These are phyloP conservation scores for Etia nguti DNA, from an alignment of 2,113 vertebrate genomes.

Conservation along the genomic window DNA sequence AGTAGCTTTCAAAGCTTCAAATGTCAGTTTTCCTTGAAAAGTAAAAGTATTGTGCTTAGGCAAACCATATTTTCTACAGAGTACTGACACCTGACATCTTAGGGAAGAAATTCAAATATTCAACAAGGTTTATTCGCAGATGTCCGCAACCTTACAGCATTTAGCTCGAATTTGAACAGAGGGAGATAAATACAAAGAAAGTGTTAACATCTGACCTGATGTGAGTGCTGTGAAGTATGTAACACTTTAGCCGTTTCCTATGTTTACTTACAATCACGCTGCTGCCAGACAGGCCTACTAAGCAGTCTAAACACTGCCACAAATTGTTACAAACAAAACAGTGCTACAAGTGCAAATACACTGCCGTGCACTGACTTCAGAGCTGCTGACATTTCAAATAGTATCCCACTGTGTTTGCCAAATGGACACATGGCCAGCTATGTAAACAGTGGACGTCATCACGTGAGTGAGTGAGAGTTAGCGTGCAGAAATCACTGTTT, in stretches of 20 bases:
- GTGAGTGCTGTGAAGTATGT: background rate
- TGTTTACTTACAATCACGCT: background rate
- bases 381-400: conserved; percentile 1
- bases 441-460: conserved; percentile 58
- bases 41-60: background rate
- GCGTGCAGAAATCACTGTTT: background rate
- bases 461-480: conserved; percentile 20
- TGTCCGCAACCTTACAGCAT: background rate
- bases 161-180: background rate
- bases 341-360: background rate
- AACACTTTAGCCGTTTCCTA: background rate
- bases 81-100: background rate
- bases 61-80: background rate
- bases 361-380: background rate
- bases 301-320: background rate
- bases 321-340: background rate
- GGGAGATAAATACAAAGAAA: background rate
- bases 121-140: background rate
- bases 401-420: background rate
- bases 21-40: background rate
- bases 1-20: background rate
- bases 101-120: background rate
- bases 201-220: background rate
- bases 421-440: conserved; percentile 27
- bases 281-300: background rate